Evolutionary conservation across 2,888 invertebrate species (phyloP).

Genomic region (Sussaba pulchella): DNA sequence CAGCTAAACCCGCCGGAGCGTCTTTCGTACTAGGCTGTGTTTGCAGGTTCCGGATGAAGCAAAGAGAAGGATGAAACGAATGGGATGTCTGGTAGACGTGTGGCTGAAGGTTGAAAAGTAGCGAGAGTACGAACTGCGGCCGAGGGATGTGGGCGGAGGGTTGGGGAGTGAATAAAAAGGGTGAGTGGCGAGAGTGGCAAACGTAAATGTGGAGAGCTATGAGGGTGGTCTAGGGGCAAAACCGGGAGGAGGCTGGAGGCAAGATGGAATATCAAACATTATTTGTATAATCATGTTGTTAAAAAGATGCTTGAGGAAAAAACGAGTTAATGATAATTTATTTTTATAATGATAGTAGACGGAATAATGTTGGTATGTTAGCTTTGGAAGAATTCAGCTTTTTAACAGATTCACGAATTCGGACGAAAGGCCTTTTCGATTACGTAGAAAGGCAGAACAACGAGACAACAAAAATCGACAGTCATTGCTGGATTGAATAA

Average conservation of each 20-base stretch:
- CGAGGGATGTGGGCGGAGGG: conserved; percentile 22
- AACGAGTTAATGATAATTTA: neutral
- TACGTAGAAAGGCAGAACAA: no score
- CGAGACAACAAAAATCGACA: no score
- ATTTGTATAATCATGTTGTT: neutral
- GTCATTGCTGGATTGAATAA: no score
- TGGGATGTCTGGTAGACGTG: neutral
- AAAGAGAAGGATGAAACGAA: conserved; percentile 15
- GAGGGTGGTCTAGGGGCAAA: no score
- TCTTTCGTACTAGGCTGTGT: conserved; percentile 11
- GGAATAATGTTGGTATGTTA: no score
- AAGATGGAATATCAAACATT: conserved; percentile 1
- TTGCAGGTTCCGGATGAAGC: neutral
- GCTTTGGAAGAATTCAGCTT: no score
- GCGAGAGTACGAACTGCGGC: neutral
- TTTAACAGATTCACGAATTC: no score
- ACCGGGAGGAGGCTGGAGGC: no score
- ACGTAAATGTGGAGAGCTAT: neutral
- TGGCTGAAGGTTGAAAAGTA: conserved; percentile 43
- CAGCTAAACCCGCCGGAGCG: conserved; percentile 10
- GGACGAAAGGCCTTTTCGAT: no score
- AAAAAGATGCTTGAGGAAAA: no score
- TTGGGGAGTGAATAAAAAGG: conserved; percentile 18
- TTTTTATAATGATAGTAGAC: neutral
- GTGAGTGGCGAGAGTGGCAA: neutral